A percentile compares a stretch with the other conserved stretches of the same genome.
Evolutionary conservation across 2,888 invertebrate species (phyloP).

Genomic region (Leptopilina syphax): DNA sequence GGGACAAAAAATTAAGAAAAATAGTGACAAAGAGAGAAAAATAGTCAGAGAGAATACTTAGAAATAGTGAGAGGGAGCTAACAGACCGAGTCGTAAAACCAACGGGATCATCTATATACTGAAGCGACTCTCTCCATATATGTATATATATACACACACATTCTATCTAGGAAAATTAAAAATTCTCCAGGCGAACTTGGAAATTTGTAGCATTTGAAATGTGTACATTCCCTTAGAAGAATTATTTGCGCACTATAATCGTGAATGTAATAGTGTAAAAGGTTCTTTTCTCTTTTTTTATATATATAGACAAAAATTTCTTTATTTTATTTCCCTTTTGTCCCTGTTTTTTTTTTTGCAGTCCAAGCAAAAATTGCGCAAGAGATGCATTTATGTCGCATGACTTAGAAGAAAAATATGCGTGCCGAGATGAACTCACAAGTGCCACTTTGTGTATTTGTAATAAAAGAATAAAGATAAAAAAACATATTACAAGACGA

Average conservation of each 20-base stretch:
- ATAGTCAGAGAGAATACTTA: too few species aligned
- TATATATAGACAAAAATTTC: too few species aligned
- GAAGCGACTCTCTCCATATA: not conserved
- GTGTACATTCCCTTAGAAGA: not conserved
- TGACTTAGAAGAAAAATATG: not conserved
- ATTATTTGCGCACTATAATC: not conserved
- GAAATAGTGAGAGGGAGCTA: too few species aligned
- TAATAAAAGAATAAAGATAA: not conserved
- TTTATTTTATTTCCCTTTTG: too few species aligned
- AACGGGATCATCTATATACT: conserved; percentile 9
- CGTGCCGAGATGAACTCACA: not conserved
- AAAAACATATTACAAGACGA: too few species aligned
- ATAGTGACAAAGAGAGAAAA: too few species aligned
- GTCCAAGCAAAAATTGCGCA: not conserved
- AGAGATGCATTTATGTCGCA: not conserved
- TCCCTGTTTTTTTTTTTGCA: not conserved
- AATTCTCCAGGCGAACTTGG: not conserved
- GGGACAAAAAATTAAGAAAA: too few species aligned
- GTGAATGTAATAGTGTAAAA: not conserved
- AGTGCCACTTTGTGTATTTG: not conserved
- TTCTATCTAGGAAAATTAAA: conserved; percentile 11
- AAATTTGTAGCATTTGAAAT: conserved; percentile 5
- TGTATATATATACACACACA: too few species aligned
- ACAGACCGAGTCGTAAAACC: not conserved
- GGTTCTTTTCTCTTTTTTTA: not conserved